Percentiles rank a stretch among this genome's conserved stretches.
Evolutionary conservation across 2,797 vertebrate genomes (phyloP).

Genomic region (Sebastolobus alascanus): DNA sequence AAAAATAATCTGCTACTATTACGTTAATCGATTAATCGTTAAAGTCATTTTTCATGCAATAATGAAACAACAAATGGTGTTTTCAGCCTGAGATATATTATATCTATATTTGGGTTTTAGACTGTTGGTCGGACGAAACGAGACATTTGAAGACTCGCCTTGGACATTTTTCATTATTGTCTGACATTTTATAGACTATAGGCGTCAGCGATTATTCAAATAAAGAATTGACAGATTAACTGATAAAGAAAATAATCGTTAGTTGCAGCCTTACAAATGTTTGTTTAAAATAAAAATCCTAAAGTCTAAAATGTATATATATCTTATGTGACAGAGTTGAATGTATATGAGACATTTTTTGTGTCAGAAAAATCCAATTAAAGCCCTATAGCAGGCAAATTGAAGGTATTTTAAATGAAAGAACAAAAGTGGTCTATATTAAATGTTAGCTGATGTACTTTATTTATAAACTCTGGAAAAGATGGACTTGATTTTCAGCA

Average conservation of each 20-base stretch:
- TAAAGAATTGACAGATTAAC: not conserved
- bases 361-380: slow-evolving; percentile 29
- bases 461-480: not conserved
- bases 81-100: not conserved
- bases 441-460: slow-evolving; percentile 16
- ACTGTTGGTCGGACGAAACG: not conserved
- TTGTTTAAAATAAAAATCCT: not conserved
- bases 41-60: too few relatives aligned
- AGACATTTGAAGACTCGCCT: not conserved
- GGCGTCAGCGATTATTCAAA: not conserved
- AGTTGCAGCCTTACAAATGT: not conserved
- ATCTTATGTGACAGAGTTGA: not conserved
- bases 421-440: slow-evolving; percentile 28
- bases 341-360: not conserved
- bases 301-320: not conserved
- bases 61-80: not conserved
- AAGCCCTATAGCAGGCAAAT: slow-evolving; percentile 13
- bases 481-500: slow-evolving; percentile 18
- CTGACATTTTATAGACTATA: not conserved
- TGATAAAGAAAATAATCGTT: not conserved
- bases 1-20: not conserved
- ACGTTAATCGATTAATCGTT: not conserved
- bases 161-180: not conserved
- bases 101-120: not conserved
- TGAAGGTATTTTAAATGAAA: slow-evolving; percentile 6